Conservation (phyloP, 2,888 invertebrate genomes). For the Cryptocephalus moraei region DNA sequence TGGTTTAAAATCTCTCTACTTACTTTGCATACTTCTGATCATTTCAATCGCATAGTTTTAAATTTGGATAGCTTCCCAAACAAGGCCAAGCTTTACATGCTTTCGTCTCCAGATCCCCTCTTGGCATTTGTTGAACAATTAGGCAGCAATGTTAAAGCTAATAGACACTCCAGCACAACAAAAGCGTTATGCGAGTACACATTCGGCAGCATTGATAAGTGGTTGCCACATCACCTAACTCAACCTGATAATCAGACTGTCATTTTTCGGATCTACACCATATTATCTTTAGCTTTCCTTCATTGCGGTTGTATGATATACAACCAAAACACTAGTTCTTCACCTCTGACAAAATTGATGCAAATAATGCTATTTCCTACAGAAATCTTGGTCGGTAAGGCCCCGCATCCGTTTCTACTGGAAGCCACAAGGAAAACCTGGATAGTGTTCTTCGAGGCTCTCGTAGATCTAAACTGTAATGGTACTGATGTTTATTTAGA, state of each 20-base stretch:
- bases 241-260: slow-evolving; percentile 25
- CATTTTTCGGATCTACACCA: slow-evolving; percentile 28
- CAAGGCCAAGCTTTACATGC: slow-evolving; percentile 16
- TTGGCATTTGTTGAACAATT: slow-evolving; percentile 26
- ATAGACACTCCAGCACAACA: slow-evolving; percentile 12
- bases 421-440: slow-evolving; percentile 43
- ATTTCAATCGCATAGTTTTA: slow-evolving; percentile 23
- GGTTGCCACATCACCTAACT: slow-evolving; percentile 22
- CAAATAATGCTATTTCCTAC: slow-evolving; percentile 42
- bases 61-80: slow-evolving; percentile 24
- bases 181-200: slow-evolving; percentile 27
- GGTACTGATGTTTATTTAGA: slow-evolving; percentile 38
- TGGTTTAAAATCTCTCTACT: slow-evolving; percentile 31
- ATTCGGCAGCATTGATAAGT: slow-evolving; percentile 27
- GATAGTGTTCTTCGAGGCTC: slow-evolving; percentile 43
- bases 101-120: slow-evolving; percentile 22
- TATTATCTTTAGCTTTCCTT: slow-evolving; percentile 26
- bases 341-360: slow-evolving; percentile 42
- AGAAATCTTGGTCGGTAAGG: slow-evolving; percentile 39
- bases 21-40: slow-evolving; percentile 18
- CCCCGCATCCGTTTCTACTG: slow-evolving; percentile 34
- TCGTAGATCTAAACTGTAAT: slow-evolving; percentile 39
- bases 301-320: slow-evolving; percentile 30
- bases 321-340: slow-evolving; percentile 30
- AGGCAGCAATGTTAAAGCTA: slow-evolving; percentile 17